phyloP scores from a whole-genome alignment of 2,113 vertebrate species.

The Setophaga kirtlandii region DNA sequence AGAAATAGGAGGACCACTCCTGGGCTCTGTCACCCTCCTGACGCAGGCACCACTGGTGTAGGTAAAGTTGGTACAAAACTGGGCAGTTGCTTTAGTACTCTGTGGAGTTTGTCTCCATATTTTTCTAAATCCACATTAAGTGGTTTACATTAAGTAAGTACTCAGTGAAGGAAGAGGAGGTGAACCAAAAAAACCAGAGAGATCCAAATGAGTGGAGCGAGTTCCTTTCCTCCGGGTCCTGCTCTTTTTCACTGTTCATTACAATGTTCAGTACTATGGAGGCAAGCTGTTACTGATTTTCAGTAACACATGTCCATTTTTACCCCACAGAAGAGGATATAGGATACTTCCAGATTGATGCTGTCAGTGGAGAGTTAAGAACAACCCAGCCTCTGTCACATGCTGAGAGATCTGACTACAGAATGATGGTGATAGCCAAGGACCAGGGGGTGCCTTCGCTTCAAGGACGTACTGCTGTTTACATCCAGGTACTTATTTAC shows the following conservation, averaged over 20 bases:
- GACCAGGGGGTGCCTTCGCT: constrained; percentile 80
- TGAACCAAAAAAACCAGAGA: background rate
- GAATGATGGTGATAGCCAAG: constrained; percentile 77
- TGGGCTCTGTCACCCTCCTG: background rate
- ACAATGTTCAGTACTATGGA: background rate
- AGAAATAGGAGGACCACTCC: background rate
- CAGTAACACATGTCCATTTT: background rate
- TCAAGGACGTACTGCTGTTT: constrained; percentile 76
- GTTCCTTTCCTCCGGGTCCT: background rate
- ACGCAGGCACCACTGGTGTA: background rate
- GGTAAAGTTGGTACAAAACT: background rate
- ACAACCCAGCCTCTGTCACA: constrained; percentile 74
- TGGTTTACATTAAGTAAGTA: background rate
- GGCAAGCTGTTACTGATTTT: background rate
- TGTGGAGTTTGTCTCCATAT: background rate
- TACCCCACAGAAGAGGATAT: constrained; percentile 57
- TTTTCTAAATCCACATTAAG: background rate
- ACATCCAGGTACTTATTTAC: constrained; percentile 80
- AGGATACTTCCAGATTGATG: constrained; percentile 85
- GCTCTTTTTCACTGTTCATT: background rate
- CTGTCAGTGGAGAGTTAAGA: constrained; percentile 82
- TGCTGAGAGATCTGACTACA: constrained; percentile 71
- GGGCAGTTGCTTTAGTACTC: background rate
- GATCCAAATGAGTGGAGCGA: background rate
- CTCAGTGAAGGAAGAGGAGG: background rate